These are phyloP conservation scores for Sesia apiformis DNA, from an alignment of 2,888 invertebrate species.

Conservation along the genomic window DNA sequence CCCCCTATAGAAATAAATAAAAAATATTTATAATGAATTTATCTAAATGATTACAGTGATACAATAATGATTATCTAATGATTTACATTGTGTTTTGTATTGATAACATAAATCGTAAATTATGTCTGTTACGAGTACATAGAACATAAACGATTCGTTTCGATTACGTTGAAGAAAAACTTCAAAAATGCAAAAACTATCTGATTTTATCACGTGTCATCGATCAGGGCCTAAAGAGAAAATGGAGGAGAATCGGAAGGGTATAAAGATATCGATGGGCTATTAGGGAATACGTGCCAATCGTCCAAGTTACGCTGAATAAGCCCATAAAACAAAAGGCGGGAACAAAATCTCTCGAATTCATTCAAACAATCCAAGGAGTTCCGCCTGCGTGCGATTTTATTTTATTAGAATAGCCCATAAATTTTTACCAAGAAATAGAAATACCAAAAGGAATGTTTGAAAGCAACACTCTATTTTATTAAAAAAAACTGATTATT, in stretches of 20 bases:
- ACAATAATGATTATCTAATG: too few relatives aligned
- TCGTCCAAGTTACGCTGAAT: slow-evolving; percentile 42
- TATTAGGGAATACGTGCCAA: slow-evolving; percentile 47
- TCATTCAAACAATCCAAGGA: slow-evolving; percentile 26
- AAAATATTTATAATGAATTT: too few relatives aligned
- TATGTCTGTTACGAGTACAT: too few relatives aligned
- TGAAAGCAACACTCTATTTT: too few relatives aligned
- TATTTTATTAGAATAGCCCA: slow-evolving; percentile 26
- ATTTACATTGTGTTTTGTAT: too few relatives aligned
- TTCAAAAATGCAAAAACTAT: background rate
- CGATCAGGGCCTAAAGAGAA: background rate
- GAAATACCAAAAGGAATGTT: too few relatives aligned
- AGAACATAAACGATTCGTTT: too few relatives aligned
- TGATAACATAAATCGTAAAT: too few relatives aligned
- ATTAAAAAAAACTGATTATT: too few relatives aligned
- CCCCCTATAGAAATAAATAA: too few relatives aligned
- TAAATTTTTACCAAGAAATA: slow-evolving; percentile 4
- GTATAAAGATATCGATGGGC: slow-evolving; percentile 36
- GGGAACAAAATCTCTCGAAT: slow-evolving; percentile 24
- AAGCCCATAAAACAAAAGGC: slow-evolving; percentile 39
- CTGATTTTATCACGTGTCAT: background rate
- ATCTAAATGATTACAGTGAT: too few relatives aligned
- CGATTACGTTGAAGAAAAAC: too few relatives aligned
- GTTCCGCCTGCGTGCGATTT: slow-evolving; percentile 13
- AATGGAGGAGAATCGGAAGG: slow-evolving; percentile 11